Evolutionary conservation across 2,888 invertebrate species (phyloP).

Genomic region (Folsomia candida): DNA sequence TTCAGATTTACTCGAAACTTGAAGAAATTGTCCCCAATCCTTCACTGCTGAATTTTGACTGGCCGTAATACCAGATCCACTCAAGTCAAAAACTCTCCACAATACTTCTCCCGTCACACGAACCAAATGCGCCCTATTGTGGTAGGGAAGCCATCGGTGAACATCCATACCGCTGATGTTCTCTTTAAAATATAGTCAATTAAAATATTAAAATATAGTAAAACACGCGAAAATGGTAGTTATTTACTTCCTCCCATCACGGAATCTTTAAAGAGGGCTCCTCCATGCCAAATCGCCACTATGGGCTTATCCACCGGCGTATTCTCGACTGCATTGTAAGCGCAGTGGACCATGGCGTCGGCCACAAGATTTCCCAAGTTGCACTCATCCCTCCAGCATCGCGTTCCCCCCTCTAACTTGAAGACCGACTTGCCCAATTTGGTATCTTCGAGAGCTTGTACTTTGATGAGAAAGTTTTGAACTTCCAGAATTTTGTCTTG

Average conservation of each 20-base stretch:
- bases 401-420: background rate
- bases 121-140: slow-evolving; percentile 42
- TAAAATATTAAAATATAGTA: background rate
- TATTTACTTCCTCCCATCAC: slow-evolving; percentile 13
- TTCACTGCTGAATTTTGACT: background rate
- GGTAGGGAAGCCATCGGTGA: slow-evolving; percentile 46
- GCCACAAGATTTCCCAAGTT: slow-evolving; percentile 47
- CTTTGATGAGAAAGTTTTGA: background rate
- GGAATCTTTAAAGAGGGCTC: slow-evolving; percentile 37
- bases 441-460: background rate
- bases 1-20: slow-evolving; percentile 48
- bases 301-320: slow-evolving; percentile 8
- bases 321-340: slow-evolving; percentile 3
- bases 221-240: background rate
- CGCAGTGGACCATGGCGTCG: slow-evolving; percentile 48
- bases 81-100: slow-evolving; percentile 34
- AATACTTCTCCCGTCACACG: slow-evolving; percentile 29
- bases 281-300: slow-evolving; percentile 45
- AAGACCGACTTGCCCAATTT: background rate
- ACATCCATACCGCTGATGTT: slow-evolving; percentile 33
- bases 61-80: slow-evolving; percentile 31
- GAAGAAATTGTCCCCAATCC: slow-evolving; percentile 49
- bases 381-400: slow-evolving; percentile 34
- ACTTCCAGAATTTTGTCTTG: too few relatives aligned
- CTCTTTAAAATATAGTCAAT: background rate